phyloP scores from a whole-genome alignment of 2,888 invertebrate genomes.

The Cryptocephalus moraei region DNA sequence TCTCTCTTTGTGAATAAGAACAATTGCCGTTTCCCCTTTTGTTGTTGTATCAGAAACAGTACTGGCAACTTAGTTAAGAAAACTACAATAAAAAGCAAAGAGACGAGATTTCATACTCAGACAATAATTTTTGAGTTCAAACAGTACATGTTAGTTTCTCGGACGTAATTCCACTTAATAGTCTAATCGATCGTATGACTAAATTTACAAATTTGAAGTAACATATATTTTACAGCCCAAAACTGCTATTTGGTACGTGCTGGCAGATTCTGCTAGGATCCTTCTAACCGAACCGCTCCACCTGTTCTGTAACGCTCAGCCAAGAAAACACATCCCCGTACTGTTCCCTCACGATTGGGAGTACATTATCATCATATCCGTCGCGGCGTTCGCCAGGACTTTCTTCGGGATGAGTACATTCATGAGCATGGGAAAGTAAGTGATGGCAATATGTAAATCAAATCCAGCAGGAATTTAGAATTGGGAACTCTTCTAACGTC shows the following conservation, averaged over 20 bases:
- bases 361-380: constrained; percentile 11
- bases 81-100: no score
- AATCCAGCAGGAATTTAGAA: neutral
- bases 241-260: constrained; percentile 5
- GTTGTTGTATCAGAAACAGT: no score
- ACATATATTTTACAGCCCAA: constrained; percentile 4
- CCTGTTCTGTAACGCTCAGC: constrained; percentile 12
- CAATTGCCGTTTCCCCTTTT: no score
- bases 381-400: constrained; percentile 11
- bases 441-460: neutral
- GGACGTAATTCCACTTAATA: neutral
- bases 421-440: constrained; percentile 4
- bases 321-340: constrained; percentile 9
- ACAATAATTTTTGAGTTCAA: no score
- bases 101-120: no score
- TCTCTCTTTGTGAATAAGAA: no score
- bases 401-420: constrained; percentile 11
- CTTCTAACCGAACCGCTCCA: constrained; percentile 12
- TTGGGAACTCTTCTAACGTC: no score
- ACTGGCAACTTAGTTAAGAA: no score
- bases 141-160: no score
- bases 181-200: neutral
- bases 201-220: neutral
- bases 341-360: constrained; percentile 14
- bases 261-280: constrained; percentile 10